Evolutionary conservation across 2,113 vertebrate species (phyloP), one percentile per base, ranked within the genome.

Genomic region (Empidonax traillii): DNA sequence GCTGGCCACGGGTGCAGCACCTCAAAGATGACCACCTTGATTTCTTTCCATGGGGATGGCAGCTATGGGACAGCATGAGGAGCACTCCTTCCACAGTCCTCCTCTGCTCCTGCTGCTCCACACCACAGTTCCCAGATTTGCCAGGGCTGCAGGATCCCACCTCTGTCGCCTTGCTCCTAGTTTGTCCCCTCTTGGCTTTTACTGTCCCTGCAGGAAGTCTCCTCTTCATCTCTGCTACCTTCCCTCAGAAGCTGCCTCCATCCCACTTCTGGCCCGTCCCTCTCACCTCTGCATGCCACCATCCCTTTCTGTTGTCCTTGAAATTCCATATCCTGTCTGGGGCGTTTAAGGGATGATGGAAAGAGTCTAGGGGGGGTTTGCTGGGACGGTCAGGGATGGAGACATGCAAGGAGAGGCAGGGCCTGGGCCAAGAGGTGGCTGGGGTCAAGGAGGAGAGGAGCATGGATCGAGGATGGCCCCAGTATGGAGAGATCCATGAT

Each of bases 401-500:
- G 41, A 66, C 46, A 33, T 1, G 0, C 11, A 19, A 68, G 41
- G 15, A 73, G 41, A 53, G 10, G 27, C 1, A 3, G 14, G 37
- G 20, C 46, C n/a, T 13, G 46, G 10, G 8, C 28, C 47, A 63
- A 53, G 62, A 67, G 17, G 31, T 63, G 47, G 14, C 39, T 14
- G 39, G 3, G 11, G 4, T 61, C 44, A 9, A 37, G 23, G 56
- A 35, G 31, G 56, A 37, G n/a, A 59, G n/a, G n/a, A 39, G 19
- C 30, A 15, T 1, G 6, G 63, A 30, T 49, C 2, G 5, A 61
- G 49, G 43, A 35, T 23, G 21, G 30, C 10, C 28, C 24, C 51
- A 23, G 51, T 66, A 31, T 0, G 11, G n/a, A 56, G n/a, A 31
- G 7, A 6, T 39, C n/a, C 0, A 0, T 20, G 49, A 20, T 1